Evolutionary conservation across 2,888 invertebrate species (phyloP), one percentile per base, ranked within the genome.

Genomic region (Calameuta idolon): DNA sequence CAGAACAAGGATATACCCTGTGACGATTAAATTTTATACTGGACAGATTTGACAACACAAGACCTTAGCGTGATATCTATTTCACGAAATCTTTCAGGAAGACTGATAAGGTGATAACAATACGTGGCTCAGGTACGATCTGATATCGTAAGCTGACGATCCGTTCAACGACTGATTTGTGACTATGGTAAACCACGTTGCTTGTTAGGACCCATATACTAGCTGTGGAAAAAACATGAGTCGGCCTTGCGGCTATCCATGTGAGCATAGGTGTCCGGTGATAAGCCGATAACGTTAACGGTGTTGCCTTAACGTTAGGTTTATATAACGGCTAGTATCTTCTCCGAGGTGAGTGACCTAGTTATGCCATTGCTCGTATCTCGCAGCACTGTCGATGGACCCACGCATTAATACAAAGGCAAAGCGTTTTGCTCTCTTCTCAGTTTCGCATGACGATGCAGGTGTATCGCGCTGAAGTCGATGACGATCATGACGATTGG

Each of bases 331-430:
- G 76, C 82, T 73, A 79, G 79, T 75, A 75, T 83, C 75, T 85
- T 80, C 82, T 81, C 80, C 82, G 83, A 85, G 85, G 85, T 85
- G 83, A 84, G 80, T 85, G 85, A 84, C 85, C 85, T 79, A 85
- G 84, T 85, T 55, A 55, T 85, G 83, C 84, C 79, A 82, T 80
- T 81, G 76, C 81, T 69, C 77, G 83, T 81, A 81, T 76, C 79
- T 69, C 9, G 2, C 55, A 55, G 79, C 69, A 78, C 83, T 85
- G 85, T 85, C 83, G 84, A 78, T 80, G 37, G 33, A 69, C 34
- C 71, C 71, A 71, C 71, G 71, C 34, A 71, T 55, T 55, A 1
- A 23, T 55, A 55, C 9, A 55, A 55, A 23, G 23, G 55, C 23
- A 23, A 23, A 55, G 1, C 23, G 55, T 55, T 55, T 55, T 55